Percentiles rank a stretch among this genome's conserved stretches.
Evolutionary conservation across 2,888 invertebrate genomes (phyloP).

Genomic region (Invenusta paracnida): DNA sequence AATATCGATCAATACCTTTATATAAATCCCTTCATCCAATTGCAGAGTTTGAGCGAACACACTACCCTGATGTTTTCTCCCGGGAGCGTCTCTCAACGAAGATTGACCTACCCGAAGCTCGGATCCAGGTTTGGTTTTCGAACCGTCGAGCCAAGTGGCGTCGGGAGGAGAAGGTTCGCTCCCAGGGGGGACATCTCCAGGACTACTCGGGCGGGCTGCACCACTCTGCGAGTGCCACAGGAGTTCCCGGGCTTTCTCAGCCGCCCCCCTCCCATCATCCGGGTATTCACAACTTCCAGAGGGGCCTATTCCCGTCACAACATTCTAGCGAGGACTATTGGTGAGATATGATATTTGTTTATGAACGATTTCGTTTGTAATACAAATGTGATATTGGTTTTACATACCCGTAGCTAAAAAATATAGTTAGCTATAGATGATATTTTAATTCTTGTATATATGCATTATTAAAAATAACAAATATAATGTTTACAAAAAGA

Average conservation of each 20-base stretch:
- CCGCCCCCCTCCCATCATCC: neutral
- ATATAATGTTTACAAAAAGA: no score
- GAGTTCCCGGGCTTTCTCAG: neutral
- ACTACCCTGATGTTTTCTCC: conserved; percentile 61
- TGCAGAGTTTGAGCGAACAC: conserved; percentile 60
- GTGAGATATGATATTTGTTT: no score
- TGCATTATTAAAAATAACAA: no score
- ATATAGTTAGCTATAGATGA: no score
- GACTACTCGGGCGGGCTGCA: no score
- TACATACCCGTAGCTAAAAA: no score
- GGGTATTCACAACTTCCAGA: neutral
- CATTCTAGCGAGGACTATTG: neutral
- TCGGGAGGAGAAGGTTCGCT: conserved; percentile 75
- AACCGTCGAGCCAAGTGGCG: conserved; percentile 93
- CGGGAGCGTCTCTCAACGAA: conserved; percentile 60
- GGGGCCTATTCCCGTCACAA: neutral
- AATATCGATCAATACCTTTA: no score
- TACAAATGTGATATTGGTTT: no score
- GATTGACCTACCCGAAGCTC: conserved; percentile 60
- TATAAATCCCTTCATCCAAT: no score
- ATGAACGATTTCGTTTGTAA: no score
- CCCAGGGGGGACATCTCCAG: neutral
- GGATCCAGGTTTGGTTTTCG: conserved; percentile 82
- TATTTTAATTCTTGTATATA: no score
- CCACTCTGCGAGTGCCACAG: no score